These are phyloP conservation scores for Mico argentatus DNA, from an alignment of 2,797 vertebrate species.

Conservation along the genomic window DNA sequence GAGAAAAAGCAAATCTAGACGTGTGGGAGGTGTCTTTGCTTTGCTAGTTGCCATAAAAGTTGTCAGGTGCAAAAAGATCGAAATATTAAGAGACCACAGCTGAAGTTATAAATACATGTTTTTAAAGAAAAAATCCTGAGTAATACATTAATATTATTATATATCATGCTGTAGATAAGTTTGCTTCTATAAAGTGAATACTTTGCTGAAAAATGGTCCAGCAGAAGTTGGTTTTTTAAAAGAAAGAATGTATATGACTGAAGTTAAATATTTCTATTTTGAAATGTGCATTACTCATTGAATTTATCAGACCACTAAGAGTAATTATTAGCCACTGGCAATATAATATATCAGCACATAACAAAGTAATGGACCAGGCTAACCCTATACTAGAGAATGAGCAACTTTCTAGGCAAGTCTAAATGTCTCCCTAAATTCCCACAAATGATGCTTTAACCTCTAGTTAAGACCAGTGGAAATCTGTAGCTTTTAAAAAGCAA, in stretches of 20 bases:
- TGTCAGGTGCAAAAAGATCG: constrained; percentile 35
- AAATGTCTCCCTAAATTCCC: background rate
- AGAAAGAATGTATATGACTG: constrained; percentile 61
- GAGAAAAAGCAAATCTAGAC: constrained; percentile 51
- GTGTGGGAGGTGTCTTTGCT: background rate
- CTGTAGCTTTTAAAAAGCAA: background rate
- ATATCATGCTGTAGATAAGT: background rate
- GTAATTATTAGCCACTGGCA: background rate
- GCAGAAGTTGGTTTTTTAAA: constrained; percentile 65
- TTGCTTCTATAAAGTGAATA: constrained; percentile 56
- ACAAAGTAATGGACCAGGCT: background rate
- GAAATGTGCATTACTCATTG: constrained; percentile 72
- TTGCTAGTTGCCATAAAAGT: constrained; percentile 43
- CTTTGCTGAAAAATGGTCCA: constrained; percentile 59
- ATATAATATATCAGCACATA: background rate
- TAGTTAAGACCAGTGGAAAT: background rate
- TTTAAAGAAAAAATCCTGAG: background rate
- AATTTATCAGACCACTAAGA: constrained; percentile 36
- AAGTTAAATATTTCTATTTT: constrained; percentile 75
- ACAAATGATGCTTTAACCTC: background rate
- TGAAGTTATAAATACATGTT: constrained; percentile 33
- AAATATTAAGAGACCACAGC: background rate
- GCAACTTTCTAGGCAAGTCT: background rate
- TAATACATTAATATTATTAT: constrained; percentile 16
- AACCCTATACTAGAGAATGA: background rate